Percentiles rank a stretch among this genome's conserved stretches.
Evolutionary conservation across 2,888 invertebrate species (phyloP).

Genomic region (Sesia apiformis): DNA sequence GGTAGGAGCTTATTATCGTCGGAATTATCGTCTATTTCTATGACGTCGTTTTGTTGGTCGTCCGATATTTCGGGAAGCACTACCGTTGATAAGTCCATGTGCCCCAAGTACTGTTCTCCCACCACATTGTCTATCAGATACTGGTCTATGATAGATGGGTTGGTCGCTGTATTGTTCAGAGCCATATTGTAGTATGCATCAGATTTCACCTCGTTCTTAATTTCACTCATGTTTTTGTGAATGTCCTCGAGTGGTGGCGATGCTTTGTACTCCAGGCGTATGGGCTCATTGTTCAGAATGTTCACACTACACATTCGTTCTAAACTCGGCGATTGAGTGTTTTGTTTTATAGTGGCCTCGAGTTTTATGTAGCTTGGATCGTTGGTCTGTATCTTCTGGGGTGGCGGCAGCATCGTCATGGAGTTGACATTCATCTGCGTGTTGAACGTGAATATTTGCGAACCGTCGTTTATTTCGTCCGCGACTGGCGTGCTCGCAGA

Average conservation of each 20-base stretch:
- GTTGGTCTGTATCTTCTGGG: constrained; percentile 50
- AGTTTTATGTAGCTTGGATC: constrained; percentile 67
- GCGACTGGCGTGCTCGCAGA: constrained; percentile 47
- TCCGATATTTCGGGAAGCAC: constrained; percentile 44
- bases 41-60: constrained; percentile 53
- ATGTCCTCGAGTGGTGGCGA: constrained; percentile 63
- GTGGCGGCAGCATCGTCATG: constrained; percentile 49
- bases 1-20: constrained; percentile 60
- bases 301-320: constrained; percentile 63
- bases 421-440: constrained; percentile 54
- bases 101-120: constrained; percentile 53
- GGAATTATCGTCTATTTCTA: constrained; percentile 66
- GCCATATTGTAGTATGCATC: constrained; percentile 53
- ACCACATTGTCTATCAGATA: constrained; percentile 60
- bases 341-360: constrained; percentile 62
- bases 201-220: constrained; percentile 64
- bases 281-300: constrained; percentile 39
- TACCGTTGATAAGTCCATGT: constrained; percentile 47
- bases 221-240: constrained; percentile 59
- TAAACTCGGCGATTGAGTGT: constrained; percentile 59
- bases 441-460: constrained; percentile 58
- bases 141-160: constrained; percentile 53
- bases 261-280: constrained; percentile 57
- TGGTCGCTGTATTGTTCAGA: constrained; percentile 34
- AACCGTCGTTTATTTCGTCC: constrained; percentile 32